Evolutionary conservation across 2,113 vertebrate genomes (phyloP), one percentile per base, ranked within the genome.

Genomic region (Nesoenas mayeri): DNA sequence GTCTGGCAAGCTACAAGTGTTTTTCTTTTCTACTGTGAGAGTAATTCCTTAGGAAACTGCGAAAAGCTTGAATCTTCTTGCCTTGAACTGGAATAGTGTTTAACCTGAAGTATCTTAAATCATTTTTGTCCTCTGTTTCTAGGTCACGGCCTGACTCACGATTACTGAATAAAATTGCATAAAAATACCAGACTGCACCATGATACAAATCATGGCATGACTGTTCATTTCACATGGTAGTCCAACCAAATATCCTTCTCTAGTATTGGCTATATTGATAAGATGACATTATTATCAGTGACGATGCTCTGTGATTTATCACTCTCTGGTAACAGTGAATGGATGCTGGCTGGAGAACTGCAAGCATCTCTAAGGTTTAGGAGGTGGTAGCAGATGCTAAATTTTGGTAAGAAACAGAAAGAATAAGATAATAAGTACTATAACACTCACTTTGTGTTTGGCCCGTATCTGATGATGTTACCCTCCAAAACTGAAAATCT

Each of bases 151-250:
- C 26, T 3, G 10, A 31, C 19, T 85, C 19, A 11, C 32, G 8
- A 28, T 69, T 79, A 57, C 50, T 74, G 31, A 57, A n/a, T 17
- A 73, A 44, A 72, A n/a, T 66, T 50, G 12, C 6, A 0, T 12
- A 62, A 21, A 16, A 40, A 92, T 79, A 62, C 14, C 13, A 62
- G 14, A 32, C 24, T 80, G 31, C 13, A 60, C 17, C 9, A 31
- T 38, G 42, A 38, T 24, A 44, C 15, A 62, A 32, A 58, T 36
- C 29, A 32, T 32, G 14, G 3, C 4, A 17, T 25, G 53, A 21
- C 2, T 67, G 42, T 62, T 80, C 8, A 21, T 75, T 78, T 75
- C 11, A 14, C 0, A 0, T 25, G 4, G 5, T 47, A 47, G 9
- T 72, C 22, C 36, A 67, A 62, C 65, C 12, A 88, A 92, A 42